A percentile compares a stretch with the other conserved stretches of the same genome.
These are phyloP conservation scores for Drosophila kokeensis DNA, from an alignment of 2,888 invertebrate genomes.

Conservation along the genomic window DNA sequence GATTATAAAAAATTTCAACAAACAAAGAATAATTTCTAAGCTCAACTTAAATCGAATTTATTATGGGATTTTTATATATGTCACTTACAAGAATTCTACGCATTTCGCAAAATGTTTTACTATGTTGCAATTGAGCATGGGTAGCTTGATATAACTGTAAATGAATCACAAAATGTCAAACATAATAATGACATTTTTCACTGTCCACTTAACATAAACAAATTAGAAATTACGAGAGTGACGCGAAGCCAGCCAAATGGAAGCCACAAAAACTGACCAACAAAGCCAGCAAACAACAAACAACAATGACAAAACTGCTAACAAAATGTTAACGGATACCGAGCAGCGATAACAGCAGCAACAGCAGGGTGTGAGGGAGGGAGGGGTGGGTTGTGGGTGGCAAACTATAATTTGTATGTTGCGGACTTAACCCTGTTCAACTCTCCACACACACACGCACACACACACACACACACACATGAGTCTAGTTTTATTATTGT, in stretches of 20 bases:
- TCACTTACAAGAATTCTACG: rapidly evolving
- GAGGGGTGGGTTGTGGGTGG: constrained; percentile 30
- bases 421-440: constrained; percentile 23
- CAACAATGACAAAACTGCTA: constrained; percentile 1
- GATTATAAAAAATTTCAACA: not conserved
- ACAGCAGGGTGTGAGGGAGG: constrained; percentile 14
- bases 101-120: not conserved
- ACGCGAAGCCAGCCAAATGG: constrained; percentile 8
- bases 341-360: constrained; percentile 28
- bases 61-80: not conserved
- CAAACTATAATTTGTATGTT: constrained; percentile 74
- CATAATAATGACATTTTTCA: constrained; percentile 30
- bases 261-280: constrained; percentile 3
- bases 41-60: not conserved
- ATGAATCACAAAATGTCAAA: constrained; percentile 21
- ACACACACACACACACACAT: constrained; percentile 12
- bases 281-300: not conserved
- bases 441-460: constrained; percentile 15
- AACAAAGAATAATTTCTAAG: too few species aligned
- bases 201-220: constrained; percentile 43
- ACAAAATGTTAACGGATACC: constrained; percentile 46
- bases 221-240: constrained; percentile 58
- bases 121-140: not conserved
- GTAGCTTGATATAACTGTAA: not conserved
- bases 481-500: constrained; percentile 73